Percentiles rank a stretch among this genome's conserved stretches.
Evolutionary conservation across 1,140 invertebrate species (phyloP).

Genomic region (Microplitis mediator): DNA sequence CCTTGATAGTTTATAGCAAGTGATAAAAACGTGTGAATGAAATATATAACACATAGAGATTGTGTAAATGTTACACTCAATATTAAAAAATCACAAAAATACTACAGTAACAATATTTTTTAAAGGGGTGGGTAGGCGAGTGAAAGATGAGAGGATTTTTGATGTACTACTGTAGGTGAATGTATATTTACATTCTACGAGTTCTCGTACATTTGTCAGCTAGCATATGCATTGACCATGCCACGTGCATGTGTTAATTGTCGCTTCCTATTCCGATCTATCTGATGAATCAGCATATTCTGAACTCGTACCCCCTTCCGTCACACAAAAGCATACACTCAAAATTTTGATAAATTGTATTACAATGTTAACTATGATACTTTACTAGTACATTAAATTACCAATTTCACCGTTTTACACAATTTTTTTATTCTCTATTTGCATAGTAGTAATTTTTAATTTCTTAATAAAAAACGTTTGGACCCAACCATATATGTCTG

Average conservation of each 20-base stretch:
- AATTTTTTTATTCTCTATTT: too few species aligned
- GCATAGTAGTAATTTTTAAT: too few species aligned
- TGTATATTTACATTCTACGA: constrained; percentile 22
- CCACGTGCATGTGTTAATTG: constrained; percentile 60
- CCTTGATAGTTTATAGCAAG: constrained; percentile 55
- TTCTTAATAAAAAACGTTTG: too few species aligned
- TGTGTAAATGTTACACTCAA: constrained; percentile 54
- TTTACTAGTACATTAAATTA: too few species aligned
- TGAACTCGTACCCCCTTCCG: background rate
- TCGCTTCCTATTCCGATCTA: constrained; percentile 29
- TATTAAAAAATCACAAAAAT: constrained; percentile 50
- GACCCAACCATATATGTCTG: too few species aligned
- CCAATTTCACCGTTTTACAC: too few species aligned
- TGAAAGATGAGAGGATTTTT: constrained; percentile 20
- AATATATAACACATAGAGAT: constrained; percentile 13
- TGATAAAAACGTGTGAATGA: constrained; percentile 43
- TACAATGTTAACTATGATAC: too few species aligned
- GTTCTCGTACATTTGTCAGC: constrained; percentile 21
- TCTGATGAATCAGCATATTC: constrained; percentile 34
- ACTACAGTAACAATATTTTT: constrained; percentile 19
- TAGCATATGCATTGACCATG: constrained; percentile 56
- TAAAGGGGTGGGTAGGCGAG: constrained; percentile 26
- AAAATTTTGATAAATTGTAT: too few species aligned
- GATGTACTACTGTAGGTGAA: background rate
- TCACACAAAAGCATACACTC: background rate